Evolutionary conservation across 2,113 vertebrate genomes (phyloP), one percentile per base, ranked within the genome.

Genomic region (Talpa occidentalis): DNA sequence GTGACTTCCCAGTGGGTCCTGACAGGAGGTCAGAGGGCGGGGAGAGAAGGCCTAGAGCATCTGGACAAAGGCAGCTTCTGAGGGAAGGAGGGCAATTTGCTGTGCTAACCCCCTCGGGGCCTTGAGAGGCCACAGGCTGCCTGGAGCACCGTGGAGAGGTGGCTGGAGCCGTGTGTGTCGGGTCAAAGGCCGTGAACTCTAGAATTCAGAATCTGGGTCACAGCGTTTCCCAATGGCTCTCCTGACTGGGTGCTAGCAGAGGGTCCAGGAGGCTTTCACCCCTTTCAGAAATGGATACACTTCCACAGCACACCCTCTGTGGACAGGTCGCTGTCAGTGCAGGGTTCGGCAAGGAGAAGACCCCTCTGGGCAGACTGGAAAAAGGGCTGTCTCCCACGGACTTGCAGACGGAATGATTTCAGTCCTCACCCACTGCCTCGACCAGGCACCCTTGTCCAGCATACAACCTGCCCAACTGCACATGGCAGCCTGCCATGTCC

Each of bases 21-120:
- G 12, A 67, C 37, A 30, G 22, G 7, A 15, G 9, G 4, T 19
- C 37, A 30, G 28, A 73, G 37, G 37, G 49, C 49, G 16, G 42
- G 37, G 52, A 59, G 37, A 56, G 37, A 49, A 11, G 19, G n/a
- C 4, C 37, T 62, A 44, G 54, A 40, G 52, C 4, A 30, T 47
- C 72, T 9, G 54, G 52, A 70, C 12, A 60, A 28, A 26, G 30
- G 5, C 19, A 40, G n/a, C 15, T 37, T 8, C n/a, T 42, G 52
- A 60, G 32, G 60, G 24, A 52, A 56, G 72, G 62, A 10, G 52
- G 62, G 10, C 40, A 11, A 10, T 69, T 28, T 52, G 62, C 62
- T n/a, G 62, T 4, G 19, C 0, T 0, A 37, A 2, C 66, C 12
- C 32, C 4, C 47, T 28, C 15, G 0, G 40, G 67, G 40, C 56